phyloP scores from a whole-genome alignment of 2,888 invertebrate genomes.

The Drosophila yooni region DNA sequence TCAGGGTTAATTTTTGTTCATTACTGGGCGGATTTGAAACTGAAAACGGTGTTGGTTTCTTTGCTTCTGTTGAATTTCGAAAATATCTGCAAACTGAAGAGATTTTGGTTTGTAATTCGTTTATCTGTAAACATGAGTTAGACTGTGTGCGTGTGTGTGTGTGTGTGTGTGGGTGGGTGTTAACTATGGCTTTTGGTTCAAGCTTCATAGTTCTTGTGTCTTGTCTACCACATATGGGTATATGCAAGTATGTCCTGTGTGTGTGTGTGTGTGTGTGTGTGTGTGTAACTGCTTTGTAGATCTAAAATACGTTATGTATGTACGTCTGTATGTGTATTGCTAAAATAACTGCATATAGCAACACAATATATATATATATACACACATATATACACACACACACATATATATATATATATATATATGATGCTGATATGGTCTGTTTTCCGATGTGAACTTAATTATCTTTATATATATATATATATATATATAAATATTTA shows the following conservation, averaged over 20 bases:
- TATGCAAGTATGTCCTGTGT: constrained; percentile 11
- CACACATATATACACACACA: background rate
- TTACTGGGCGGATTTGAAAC: constrained; percentile 75
- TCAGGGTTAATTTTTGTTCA: constrained; percentile 24
- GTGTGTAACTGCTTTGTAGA: constrained; percentile 7
- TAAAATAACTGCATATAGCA: constrained; percentile 45
- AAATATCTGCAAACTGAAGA: constrained; percentile 50
- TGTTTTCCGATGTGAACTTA: constrained; percentile 66
- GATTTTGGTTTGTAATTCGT: constrained; percentile 5
- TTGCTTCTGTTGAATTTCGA: constrained; percentile 30
- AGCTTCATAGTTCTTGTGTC: constrained; percentile 10
- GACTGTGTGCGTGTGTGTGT: background rate
- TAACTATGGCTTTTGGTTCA: constrained; percentile 35
- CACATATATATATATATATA: constrained; percentile 33
- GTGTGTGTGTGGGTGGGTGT: constrained; percentile 13
- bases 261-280: constrained; percentile 2
- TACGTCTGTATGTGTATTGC: constrained; percentile 24
- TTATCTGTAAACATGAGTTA: background rate
- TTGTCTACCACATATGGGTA: constrained; percentile 9
- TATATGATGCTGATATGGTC: constrained; percentile 66
- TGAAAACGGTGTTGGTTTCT: constrained; percentile 70
- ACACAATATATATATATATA: constrained; percentile 39
- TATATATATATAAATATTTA: constrained; percentile 14
- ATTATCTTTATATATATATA: constrained; percentile 7
- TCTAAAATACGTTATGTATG: constrained; percentile 37